Conservation (phyloP, 2,113 vertebrate species). For the Chaetodon trifascialis region DNA sequence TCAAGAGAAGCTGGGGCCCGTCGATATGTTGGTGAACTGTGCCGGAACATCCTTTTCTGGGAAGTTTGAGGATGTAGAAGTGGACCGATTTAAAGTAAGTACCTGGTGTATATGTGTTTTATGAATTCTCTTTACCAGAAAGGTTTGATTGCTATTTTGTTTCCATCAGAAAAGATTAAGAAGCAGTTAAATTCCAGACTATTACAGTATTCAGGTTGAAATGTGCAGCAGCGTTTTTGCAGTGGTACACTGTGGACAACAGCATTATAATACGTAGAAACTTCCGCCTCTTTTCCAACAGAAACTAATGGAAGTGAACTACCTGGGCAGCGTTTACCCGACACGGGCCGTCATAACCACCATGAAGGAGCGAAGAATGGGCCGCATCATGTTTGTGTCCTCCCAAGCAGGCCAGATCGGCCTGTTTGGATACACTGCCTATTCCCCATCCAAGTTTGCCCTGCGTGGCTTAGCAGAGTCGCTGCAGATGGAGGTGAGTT, state of each 20-base stretch:
- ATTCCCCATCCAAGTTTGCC: conserved; percentile 96
- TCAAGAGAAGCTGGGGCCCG: conserved; percentile 96
- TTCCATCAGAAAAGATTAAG: background rate
- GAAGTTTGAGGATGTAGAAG: conserved; percentile 95
- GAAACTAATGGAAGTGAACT: conserved; percentile 97
- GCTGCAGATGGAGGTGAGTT: conserved; percentile 96
- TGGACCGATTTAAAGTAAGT: conserved; percentile 91
- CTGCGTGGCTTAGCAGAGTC: conserved; percentile 95
- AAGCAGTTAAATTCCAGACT: background rate
- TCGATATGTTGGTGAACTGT: conserved; percentile 98
- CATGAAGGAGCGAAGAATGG: conserved; percentile 97
- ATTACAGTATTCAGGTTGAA: background rate
- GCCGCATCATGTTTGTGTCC: conserved; percentile 95
- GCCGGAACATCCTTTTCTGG: conserved; percentile 90
- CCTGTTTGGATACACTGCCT: conserved; percentile 94
- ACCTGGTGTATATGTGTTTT: background rate
- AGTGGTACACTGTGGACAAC: background rate
- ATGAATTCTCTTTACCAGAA: background rate
- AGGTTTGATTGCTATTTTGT: background rate
- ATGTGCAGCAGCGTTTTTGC: background rate
- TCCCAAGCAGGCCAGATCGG: conserved; percentile 97
- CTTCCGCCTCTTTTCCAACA: conserved; percentile 63
- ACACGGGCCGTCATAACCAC: conserved; percentile 93
- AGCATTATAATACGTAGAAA: background rate
- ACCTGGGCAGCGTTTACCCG: conserved; percentile 96